Base-by-base conservation (phyloP, 2,888 invertebrate species). In the Trissoscelio sp. region DNA sequence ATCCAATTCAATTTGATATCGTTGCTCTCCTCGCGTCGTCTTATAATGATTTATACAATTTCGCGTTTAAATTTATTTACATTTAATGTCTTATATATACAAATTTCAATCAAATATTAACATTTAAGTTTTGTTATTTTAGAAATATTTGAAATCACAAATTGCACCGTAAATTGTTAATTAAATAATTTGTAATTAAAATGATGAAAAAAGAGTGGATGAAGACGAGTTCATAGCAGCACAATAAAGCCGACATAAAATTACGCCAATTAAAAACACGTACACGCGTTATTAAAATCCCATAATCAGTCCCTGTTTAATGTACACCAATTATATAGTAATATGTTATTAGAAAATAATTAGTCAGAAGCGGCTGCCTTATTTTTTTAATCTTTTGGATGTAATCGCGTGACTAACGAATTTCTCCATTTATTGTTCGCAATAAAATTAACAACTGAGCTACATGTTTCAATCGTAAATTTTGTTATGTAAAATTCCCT, bases 361-460 rank as follows among this genome's bases (percentile, higher is more conserved):
- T 31, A 31, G 16, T 31, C 16, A 2, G 53, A 4, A 53, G 11
- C 11, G n/a, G 11, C 22, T 24, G 46, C 34, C n/a, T n/a, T 31
- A 31, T 3, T 7, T 53, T 28, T 53, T 53, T 31, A 31, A 31
- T 31, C 14, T 1, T 7, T 9, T 9, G 2, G 11, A 31, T 28
- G 53, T 53, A 53, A 53, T 31, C 53, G 53, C 53, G 31, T 53
- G 53, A 53, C 7, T 31, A 3, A 53, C 53, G 16, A 53, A 53
- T 53, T 53, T 53, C 53, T 31, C 53, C 18, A 31, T 53, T 53
- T 53, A 53, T 53, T 53, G 31, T 31, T 14, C 18, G 53, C 11
- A 53, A 31, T 53, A 28, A 53, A 53, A 31, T 53, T 53, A 53
- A 53, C 53, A 53, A 53, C 53, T 53, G 31, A 31, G 31, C 11